Percentiles rank a stretch among this genome's conserved stretches.
These are phyloP conservation scores for Anneissia japonica DNA, from an alignment of 35 echinoderm and acorn worm species.

Conservation along the genomic window DNA sequence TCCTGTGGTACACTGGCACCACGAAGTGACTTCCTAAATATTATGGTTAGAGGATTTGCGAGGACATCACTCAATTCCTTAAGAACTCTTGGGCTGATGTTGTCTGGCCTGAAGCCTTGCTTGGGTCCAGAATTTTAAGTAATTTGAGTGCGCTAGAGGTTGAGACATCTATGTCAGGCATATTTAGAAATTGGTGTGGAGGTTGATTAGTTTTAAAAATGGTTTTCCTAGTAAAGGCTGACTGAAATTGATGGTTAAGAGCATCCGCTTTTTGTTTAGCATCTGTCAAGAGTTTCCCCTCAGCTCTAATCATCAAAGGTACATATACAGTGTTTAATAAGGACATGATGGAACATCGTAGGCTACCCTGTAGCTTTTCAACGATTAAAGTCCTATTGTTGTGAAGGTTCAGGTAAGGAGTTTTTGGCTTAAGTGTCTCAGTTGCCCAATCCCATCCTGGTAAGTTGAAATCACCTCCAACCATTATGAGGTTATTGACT, in stretches of 20 bases:
- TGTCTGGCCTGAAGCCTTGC: background rate
- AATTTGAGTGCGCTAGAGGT: background rate
- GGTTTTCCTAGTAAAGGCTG: slow-evolving; percentile 19
- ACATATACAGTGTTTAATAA: slow-evolving; percentile 5
- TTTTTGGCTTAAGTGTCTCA: background rate
- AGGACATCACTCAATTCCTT: background rate
- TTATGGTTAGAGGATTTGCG: background rate
- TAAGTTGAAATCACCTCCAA: slow-evolving; percentile 10
- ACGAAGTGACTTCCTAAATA: background rate
- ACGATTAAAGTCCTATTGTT: slow-evolving; percentile 14
- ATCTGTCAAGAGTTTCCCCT: background rate
- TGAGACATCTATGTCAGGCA: background rate
- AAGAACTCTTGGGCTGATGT: background rate
- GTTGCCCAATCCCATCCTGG: slow-evolving; percentile 6
- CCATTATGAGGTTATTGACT: background rate
- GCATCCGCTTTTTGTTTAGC: background rate
- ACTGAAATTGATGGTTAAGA: no score
- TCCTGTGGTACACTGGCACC: slow-evolving; percentile 20
- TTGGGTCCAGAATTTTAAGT: background rate
- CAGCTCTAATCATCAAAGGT: background rate
- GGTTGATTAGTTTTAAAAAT: background rate
- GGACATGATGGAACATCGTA: background rate
- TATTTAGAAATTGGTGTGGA: background rate
- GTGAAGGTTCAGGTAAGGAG: background rate
- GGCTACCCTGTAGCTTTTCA: slow-evolving; percentile 7